Evolutionary conservation across 2,113 vertebrate genomes (phyloP), one percentile per base, ranked within the genome.

Genomic region (Pyxicephalus adspersus): DNA sequence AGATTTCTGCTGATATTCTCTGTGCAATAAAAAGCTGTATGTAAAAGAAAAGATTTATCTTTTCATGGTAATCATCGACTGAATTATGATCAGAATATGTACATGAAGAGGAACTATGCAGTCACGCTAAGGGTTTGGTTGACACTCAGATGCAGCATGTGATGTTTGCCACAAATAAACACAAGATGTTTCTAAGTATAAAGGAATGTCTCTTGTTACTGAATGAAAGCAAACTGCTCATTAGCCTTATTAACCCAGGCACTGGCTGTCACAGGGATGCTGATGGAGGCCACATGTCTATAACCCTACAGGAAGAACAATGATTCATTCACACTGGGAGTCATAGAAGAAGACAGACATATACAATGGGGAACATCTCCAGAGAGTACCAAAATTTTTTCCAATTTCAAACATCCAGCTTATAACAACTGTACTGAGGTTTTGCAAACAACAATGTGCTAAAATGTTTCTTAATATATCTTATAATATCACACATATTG

Each of bases 211-310:
- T 73, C 54, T 73, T 52, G 7, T 54, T 6, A 29, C 51, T 31
- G 50, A 26, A 71, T 50, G 20, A 26, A 54, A 71, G 50, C 23
- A 68, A 25, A 68, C 18, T 52, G 1, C 50, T 72, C 52, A n/a
- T 34, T 20, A 55, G 52, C 26, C n/a, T 15, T n/a, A n/a, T n/a
- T 29, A 57, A 28, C 4, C 26, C 26, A 54, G 52, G 52, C 52
- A 4, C 70, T 6, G 70, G 13, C 54, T 73, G 70, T 73, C 70
- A 73, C 64, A n/a, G 61, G 17, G 26, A 29, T 26, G 31, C 67
- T 54, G 70, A 73, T 73, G 3, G 26, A 58, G 70, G 70, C 70
- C 70, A 73, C 70, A 73, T 73, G 70, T 73, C 68, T n/a, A 15
- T 71, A 15, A 45, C 51, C 8, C 68, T 73, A 54, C 26, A 73